A percentile compares a stretch with the other conserved stretches of the same genome.
Evolutionary conservation across 2,888 invertebrate species (phyloP).

Genomic region (Tetanocera ferruginea): DNA sequence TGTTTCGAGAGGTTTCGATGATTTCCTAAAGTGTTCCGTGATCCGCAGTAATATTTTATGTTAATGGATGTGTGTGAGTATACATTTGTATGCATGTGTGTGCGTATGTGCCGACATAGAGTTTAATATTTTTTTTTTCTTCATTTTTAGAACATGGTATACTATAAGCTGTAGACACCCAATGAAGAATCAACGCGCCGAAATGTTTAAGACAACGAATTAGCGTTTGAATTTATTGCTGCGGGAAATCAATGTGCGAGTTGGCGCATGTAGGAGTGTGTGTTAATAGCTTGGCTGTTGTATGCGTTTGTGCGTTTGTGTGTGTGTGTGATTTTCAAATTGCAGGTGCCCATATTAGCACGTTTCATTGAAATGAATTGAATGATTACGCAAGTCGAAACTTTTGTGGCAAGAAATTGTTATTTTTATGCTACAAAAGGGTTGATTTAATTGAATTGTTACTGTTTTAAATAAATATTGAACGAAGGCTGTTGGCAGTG

Average conservation of each 20-base stretch:
- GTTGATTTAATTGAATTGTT: no score
- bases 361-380: no score
- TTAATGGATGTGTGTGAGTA: neutral
- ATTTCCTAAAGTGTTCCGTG: constrained; percentile 34
- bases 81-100: neutral
- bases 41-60: constrained; percentile 30
- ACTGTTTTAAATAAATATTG: no score
- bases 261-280: neutral
- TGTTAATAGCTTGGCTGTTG: neutral
- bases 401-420: no score
- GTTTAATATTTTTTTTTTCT: neutral
- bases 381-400: no score
- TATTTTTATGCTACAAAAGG: no score
- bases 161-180: neutral
- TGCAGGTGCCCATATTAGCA: no score
- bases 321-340: no score
- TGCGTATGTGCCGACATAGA: neutral
- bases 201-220: constrained; percentile 11
- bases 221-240: neutral
- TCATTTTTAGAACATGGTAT: neutral
- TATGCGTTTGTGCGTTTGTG: neutral
- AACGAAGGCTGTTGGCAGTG: no score
- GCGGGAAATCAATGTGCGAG: neutral
- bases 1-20: constrained; percentile 29
- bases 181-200: neutral